These are phyloP conservation scores for Hyperoplus immaculatus DNA, from an alignment of 2,797 vertebrate genomes.

Conservation along the genomic window DNA sequence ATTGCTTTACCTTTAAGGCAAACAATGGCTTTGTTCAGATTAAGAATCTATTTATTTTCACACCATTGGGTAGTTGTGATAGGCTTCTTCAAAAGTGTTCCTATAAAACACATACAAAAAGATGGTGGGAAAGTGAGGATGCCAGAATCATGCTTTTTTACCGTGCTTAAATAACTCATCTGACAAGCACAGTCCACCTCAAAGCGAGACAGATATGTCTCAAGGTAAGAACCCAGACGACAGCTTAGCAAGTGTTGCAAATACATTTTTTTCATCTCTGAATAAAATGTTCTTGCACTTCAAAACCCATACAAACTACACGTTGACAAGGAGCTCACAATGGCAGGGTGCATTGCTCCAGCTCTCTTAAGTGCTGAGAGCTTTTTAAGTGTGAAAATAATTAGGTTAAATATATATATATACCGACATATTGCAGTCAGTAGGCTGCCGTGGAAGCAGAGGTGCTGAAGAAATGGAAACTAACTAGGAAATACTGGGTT, in stretches of 20 bases:
- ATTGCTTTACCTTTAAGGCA: background rate
- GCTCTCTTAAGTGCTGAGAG: background rate
- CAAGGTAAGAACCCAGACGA: background rate
- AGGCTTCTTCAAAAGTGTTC: background rate
- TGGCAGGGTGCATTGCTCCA: background rate
- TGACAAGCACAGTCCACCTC: background rate
- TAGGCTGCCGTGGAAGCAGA: background rate
- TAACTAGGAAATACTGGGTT: constrained; percentile 2
- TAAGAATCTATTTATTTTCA: no score
- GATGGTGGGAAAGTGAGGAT: background rate
- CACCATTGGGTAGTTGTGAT: background rate
- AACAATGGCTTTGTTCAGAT: background rate
- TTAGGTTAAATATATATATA: background rate
- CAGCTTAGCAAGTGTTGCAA: background rate
- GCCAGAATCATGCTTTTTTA: background rate
- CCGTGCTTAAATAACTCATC: background rate
- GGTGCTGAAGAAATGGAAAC: constrained; percentile 12
- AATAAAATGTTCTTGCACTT: background rate
- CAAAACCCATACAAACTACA: background rate
- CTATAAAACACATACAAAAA: background rate
- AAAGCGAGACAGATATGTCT: background rate
- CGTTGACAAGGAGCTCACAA: background rate
- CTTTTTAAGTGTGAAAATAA: constrained; percentile 21
- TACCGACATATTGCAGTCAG: background rate
- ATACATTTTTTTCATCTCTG: background rate